phyloP scores from a whole-genome alignment of 2,888 invertebrate genomes.

The Bembecia ichneumoniformis region DNA sequence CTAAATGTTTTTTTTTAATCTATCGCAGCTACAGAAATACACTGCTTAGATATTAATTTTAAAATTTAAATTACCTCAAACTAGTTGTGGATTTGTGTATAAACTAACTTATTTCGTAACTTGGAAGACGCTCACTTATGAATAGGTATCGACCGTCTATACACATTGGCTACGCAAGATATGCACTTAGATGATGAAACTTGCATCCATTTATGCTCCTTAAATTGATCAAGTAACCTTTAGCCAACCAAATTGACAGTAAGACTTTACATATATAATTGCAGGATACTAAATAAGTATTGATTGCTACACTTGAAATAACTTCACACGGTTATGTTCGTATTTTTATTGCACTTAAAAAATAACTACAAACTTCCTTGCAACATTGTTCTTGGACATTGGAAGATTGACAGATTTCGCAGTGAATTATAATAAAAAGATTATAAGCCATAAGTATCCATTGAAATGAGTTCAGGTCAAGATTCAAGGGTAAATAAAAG shows the following conservation, averaged over 20 bases:
- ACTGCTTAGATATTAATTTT: no score
- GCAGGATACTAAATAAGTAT: background rate
- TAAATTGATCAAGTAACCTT: constrained; percentile 56
- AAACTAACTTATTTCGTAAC: background rate
- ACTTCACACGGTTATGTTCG: no score
- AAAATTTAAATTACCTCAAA: no score
- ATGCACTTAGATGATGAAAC: constrained; percentile 24
- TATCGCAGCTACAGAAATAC: no score
- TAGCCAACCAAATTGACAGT: constrained; percentile 10
- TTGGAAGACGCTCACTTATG: background rate
- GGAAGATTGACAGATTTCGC: constrained; percentile 11
- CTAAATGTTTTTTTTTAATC: no score
- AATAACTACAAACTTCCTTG: no score
- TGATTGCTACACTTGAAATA: background rate
- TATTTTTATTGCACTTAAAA: no score
- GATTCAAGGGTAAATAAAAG: constrained; percentile 12
- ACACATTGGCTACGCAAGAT: background rate
- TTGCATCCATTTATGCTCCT: constrained; percentile 24
- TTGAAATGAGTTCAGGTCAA: constrained; percentile 11
- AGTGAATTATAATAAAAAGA: constrained; percentile 4
- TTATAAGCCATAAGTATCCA: constrained; percentile 1
- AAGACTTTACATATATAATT: background rate
- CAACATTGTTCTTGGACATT: no score
- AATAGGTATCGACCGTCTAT: background rate
- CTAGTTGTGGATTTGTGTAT: constrained; percentile 3